Conservation (phyloP, 2,797 vertebrate genomes). For the Champsocephalus esox region DNA sequence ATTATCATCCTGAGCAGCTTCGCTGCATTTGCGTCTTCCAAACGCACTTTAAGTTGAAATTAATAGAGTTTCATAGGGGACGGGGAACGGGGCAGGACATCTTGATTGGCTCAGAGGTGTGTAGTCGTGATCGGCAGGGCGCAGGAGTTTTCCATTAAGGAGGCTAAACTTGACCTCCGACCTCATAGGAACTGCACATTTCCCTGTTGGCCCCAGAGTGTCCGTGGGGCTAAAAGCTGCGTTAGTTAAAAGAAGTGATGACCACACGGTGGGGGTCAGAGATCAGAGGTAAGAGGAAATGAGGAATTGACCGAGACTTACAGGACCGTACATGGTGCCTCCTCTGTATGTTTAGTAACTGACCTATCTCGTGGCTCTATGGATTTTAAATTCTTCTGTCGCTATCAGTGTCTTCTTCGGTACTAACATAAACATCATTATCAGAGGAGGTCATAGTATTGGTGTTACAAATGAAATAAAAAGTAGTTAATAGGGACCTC, state of each 20-base stretch:
- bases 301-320: slow-evolving; percentile 28
- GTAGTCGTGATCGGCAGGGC: slow-evolving; percentile 51
- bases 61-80: slow-evolving; percentile 41
- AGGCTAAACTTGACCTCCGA: slow-evolving; percentile 61
- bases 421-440: not conserved
- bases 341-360: slow-evolving; percentile 6
- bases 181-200: slow-evolving; percentile 55
- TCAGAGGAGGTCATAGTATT: not conserved
- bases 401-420: not conserved
- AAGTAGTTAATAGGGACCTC: not conserved
- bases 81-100: not conserved
- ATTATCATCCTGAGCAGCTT: slow-evolving; percentile 56
- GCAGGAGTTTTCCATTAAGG: slow-evolving; percentile 58
- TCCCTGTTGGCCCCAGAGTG: slow-evolving; percentile 29
- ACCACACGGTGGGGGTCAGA: slow-evolving; percentile 41
- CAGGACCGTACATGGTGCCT: slow-evolving; percentile 30
- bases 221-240: slow-evolving; percentile 40
- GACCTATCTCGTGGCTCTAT: not conserved
- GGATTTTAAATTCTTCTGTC: not conserved
- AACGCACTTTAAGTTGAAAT: slow-evolving; percentile 49
- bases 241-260: slow-evolving; percentile 40
- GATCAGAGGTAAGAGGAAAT: slow-evolving; percentile 61
- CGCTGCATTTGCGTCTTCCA: slow-evolving; percentile 42
- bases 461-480: not conserved
- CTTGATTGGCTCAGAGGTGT: slow-evolving; percentile 35